Conservation (phyloP, 2,113 vertebrate species). For the Protomyctophum bolini region DNA sequence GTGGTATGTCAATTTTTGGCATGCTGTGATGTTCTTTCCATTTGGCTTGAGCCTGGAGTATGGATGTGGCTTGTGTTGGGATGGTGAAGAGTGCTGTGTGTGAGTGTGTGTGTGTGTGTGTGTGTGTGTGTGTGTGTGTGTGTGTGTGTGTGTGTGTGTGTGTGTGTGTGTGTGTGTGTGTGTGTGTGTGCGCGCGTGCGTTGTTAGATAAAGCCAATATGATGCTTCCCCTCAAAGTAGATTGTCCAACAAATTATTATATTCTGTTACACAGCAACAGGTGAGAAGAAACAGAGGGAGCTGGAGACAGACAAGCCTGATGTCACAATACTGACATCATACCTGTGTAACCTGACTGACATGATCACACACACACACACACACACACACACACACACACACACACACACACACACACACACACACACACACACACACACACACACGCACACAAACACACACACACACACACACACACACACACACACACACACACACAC, state of each 20-base stretch:
- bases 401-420: background rate
- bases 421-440: too few species aligned
- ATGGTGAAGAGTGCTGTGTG: background rate
- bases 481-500: too few species aligned
- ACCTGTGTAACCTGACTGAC: background rate
- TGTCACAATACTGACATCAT: too few species aligned
- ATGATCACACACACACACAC: background rate
- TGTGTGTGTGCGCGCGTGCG: background rate
- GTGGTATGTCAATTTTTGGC: slow-evolving; percentile 47
- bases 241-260: slow-evolving; percentile 6
- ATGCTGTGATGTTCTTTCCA: slow-evolving; percentile 22
- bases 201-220: background rate
- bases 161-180: slow-evolving; percentile 11
- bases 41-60: slow-evolving; percentile 15
- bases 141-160: slow-evolving; percentile 6
- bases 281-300: background rate
- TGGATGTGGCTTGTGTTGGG: slow-evolving; percentile 30
- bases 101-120: background rate
- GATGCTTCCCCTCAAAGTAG: background rate
- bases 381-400: slow-evolving; percentile 30
- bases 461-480: too few species aligned
- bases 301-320: too few species aligned
- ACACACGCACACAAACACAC: too few species aligned
- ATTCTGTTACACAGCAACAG: background rate
- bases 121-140: slow-evolving; percentile 11